These are phyloP conservation scores for Gopherus evgoodei DNA, from an alignment of 2,113 vertebrate genomes.

Conservation along the genomic window DNA sequence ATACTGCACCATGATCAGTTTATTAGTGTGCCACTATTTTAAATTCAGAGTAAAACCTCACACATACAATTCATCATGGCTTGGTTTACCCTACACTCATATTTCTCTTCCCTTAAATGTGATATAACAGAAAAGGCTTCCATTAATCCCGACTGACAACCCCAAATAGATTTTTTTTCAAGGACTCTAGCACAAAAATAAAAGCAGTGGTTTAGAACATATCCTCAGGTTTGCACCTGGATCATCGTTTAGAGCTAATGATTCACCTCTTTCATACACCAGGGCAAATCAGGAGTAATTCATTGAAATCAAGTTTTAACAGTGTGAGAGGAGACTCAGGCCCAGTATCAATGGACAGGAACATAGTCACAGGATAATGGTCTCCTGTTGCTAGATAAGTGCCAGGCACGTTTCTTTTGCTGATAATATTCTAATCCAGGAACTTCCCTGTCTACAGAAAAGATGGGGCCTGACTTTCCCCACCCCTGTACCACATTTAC, in stretches of 20 bases:
- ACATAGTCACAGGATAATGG: background rate
- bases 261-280: background rate
- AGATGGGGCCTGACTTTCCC: background rate
- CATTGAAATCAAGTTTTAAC: background rate
- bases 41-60: conserved; percentile 49
- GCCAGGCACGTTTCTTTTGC: background rate
- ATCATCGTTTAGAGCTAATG: background rate
- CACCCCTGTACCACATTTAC: background rate
- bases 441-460: background rate
- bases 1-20: conserved; percentile 40
- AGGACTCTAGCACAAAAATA: conserved; percentile 6
- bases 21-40: conserved; percentile 48
- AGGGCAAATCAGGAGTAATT: too few relatives aligned
- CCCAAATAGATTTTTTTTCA: conserved; percentile 36
- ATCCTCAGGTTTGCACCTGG: background rate
- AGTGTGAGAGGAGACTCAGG: background rate
- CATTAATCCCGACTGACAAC: conserved; percentile 57
- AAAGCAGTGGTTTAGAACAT: background rate
- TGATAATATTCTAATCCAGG: background rate
- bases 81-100: conserved; percentile 42
- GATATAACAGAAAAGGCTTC: conserved; percentile 43
- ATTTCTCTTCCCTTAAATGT: conserved; percentile 52
- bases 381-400: conserved; percentile 18
- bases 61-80: conserved; percentile 32
- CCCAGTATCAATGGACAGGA: background rate